Evolutionary conservation across 2,888 invertebrate genomes (phyloP), one percentile per base, ranked within the genome.

Genomic region (Folsomia candida): DNA sequence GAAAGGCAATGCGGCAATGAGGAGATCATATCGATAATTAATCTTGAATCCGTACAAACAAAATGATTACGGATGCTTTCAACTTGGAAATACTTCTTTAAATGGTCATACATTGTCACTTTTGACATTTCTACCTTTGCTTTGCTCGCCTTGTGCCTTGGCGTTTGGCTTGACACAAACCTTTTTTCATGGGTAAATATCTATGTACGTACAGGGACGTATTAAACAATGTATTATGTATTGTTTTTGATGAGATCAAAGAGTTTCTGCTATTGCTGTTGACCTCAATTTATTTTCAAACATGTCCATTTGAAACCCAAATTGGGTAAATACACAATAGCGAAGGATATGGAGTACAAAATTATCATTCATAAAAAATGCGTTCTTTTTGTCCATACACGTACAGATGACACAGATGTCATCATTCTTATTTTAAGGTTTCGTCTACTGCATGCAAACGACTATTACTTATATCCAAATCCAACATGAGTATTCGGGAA

Each of bases 341-440:
- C n/a, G n/a, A n/a, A n/a, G n/a, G n/a, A n/a, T 20, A 54, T 22
- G 22, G 20, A 20, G 54, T 6, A 18, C 54, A 54, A 22, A 14
- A 37, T 37, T 37, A 14, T 18, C 54, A 54, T 54, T 54, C 22
- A 18, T 22, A 54, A 54, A 54, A 54, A 54, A 14, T 22, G n/a
- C 6, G 22, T 20, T 54, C 18, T 20, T 47, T 47, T 54, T 54
- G 18, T 20, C 6, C 54, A 54, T 20, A 6, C 54, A 20, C 20
- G 22, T 18, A 20, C 4, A 54, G 54, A 20, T 54, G 6, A n/a
- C n/a, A n/a, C 18, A 54, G 22, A 20, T 59, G 59, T 27, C 57
- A 27, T 65, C 47, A 64, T 24, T 65, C 54, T 65, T 65, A 65
- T 65, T 65, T 65, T 65, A 54, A 65, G 65, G 65, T 20, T 64